Conservation (phyloP, 2,797 vertebrate genomes). For the Brachymystax lenok region DNA sequence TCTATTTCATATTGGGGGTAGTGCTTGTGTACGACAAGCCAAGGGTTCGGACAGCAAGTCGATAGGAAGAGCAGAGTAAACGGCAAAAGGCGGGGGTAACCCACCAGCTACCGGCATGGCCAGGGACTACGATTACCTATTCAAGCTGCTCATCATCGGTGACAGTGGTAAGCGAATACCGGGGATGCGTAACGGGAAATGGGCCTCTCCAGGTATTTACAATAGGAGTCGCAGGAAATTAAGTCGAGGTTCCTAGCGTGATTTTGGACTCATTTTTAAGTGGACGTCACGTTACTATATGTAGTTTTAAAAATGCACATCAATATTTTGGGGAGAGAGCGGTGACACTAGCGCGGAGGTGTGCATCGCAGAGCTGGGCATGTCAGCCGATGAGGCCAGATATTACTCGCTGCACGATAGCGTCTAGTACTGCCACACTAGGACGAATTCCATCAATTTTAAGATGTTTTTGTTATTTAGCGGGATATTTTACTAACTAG, state of each 20-base stretch:
- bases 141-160: constrained; percentile 99
- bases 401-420: constrained; percentile 46
- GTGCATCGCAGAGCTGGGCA: constrained; percentile 47
- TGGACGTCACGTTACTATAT: not conserved
- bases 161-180: constrained; percentile 90
- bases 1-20: constrained; percentile 38
- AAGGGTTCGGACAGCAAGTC: constrained; percentile 51
- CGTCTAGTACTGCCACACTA: not conserved
- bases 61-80: constrained; percentile 53
- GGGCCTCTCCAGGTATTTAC: constrained; percentile 60
- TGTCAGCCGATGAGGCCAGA: constrained; percentile 72
- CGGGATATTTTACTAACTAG: not conserved
- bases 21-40: constrained; percentile 45
- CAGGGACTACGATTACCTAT: constrained; percentile 98
- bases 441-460: not conserved
- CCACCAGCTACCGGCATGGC: constrained; percentile 89
- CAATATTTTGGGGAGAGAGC: constrained; percentile 40
- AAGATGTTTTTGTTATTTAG: not conserved
- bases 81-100: constrained; percentile 72
- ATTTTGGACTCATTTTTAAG: fast-evolving
- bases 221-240: not conserved
- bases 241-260: not conserved
- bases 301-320: constrained; percentile 9
- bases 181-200: constrained; percentile 75
- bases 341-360: constrained; percentile 56